Evolutionary conservation across 1,140 invertebrate species (phyloP), one percentile per base, ranked within the genome.

Genomic region (Adoxophyes honmai): DNA sequence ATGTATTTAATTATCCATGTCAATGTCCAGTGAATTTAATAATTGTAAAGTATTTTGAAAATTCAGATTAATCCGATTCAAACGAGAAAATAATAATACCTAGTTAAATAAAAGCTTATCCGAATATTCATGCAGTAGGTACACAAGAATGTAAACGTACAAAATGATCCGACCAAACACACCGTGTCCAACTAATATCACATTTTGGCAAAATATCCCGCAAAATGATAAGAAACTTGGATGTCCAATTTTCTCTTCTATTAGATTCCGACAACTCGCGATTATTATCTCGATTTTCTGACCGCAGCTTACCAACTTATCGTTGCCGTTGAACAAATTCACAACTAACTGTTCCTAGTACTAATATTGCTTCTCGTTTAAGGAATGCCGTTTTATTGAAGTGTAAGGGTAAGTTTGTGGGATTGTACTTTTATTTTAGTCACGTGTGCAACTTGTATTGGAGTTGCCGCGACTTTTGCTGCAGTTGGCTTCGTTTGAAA

Each of bases 341-440:
- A 11, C 16, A 48, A 28, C 21, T 1, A 48, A n/a, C 28, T 14
- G 18, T 21, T 48, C 11, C 42, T 7, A 4, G 21, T 48, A 48
- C 18, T 21, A 28, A 48, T 48, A 11, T 48, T 9, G n/a, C 18
- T 16, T 16, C 1, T 48, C n/a, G n/a, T 16, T 28, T 33, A 16
- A 10, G 11, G 10, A 33, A 18, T 11, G n/a, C 10, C 16, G 42
- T 18, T 18, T 4, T 48, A 33, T 48, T 10, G 42, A 13, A 28
- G 16, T 0, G 42, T 14, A 48, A 48, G 21, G 1, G 11, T 48
- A 48, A 48, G 18, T 48, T 48, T 28, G 42, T 48, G 42, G 18
- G 42, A 21, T 48, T 48, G 18, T 48, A 48, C 42, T 48, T 48
- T 48, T 48, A 48, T 48, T 48, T 48, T 48, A 48, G 42, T 48